Base-by-base conservation (phyloP, 2,797 vertebrate species). In the Gymnoscopelus microlampas region DNA sequence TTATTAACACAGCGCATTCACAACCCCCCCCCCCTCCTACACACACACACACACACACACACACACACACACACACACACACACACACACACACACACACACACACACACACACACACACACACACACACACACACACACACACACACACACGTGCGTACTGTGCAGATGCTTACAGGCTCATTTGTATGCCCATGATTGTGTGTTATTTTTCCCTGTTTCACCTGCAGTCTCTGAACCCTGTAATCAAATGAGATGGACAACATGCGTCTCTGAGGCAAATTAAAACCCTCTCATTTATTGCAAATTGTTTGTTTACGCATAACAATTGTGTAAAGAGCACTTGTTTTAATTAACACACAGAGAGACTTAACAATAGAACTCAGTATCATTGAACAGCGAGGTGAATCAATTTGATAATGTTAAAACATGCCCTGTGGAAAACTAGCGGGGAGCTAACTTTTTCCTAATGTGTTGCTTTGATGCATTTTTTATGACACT, bases 31-130 rank as follows among this genome's bases (percentile, higher is more conserved):
- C 55, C 24, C 13, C 8, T 19, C 19, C 19, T 19, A 66, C 76
- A 19, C 19, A 19, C 19, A 19, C 19, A 19, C 19, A 74, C 71
- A 53, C 55, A 66, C 76, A 74, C 66, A 56, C 44, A n/a, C 39
- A 50, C 49, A 23, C 12, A 63, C 47, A 12, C 35, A 39, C 29
- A 63, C 65, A 66, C 77, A 32, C 70, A 9, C 58, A 23, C n/a
- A 0, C 50, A 13, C 50, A 2, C 4, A 4, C 50, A 1, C 6
- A 7, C 12, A 2, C 50, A n/a, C 12, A 2, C 50, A 51, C 6
- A 2, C n/a, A 7, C n/a, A 14, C n/a, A n/a, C 12, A 3, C n/a
- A 51, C 14, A 5, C 12, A n/a, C 12, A n/a, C 50, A n/a, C 50
- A n/a, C 12, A n/a, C 50, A 5, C 3, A 51, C 3, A 4, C 14